Percentiles rank a stretch among this genome's conserved stretches.
Evolutionary conservation across 2,113 vertebrate genomes (phyloP).

Genomic region (Falcunculus frontatus): DNA sequence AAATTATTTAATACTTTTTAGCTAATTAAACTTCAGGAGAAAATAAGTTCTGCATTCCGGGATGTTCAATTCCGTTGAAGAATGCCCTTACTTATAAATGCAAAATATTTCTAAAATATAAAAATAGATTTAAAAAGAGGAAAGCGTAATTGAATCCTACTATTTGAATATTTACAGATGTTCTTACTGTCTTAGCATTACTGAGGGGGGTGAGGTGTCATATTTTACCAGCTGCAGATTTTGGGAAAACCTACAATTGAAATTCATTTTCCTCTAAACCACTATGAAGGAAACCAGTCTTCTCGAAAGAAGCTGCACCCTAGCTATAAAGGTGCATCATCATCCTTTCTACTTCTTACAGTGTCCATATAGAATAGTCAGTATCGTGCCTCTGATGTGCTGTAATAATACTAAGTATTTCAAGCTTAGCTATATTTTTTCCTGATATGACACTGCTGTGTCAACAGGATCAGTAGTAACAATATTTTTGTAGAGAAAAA

Average conservation of each 20-base stretch:
- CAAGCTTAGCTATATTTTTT: neutral
- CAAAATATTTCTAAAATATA: neutral
- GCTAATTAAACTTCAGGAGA: neutral
- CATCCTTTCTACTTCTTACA: neutral
- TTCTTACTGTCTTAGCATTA: neutral
- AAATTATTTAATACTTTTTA: neutral
- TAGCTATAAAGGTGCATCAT: neutral
- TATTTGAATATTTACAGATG: neutral
- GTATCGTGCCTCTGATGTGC: neutral
- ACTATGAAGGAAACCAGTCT: neutral
- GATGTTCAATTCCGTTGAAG: neutral
- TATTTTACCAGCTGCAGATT: neutral
- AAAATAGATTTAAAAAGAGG: neutral
- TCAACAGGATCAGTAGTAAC: neutral
- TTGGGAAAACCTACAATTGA: neutral
- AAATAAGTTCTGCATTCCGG: neutral
- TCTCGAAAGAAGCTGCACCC: neutral
- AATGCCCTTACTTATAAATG: neutral
- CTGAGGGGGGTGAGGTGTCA: neutral
- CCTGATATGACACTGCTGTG: neutral
- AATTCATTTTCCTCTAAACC: neutral
- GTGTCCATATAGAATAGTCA: neutral
- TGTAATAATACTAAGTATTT: neutral
- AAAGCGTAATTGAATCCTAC: neutral
- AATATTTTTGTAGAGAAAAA: neutral